Base-by-base conservation (phyloP, 1,140 invertebrate genomes). In the Brachionus rotundiformis region DNA sequence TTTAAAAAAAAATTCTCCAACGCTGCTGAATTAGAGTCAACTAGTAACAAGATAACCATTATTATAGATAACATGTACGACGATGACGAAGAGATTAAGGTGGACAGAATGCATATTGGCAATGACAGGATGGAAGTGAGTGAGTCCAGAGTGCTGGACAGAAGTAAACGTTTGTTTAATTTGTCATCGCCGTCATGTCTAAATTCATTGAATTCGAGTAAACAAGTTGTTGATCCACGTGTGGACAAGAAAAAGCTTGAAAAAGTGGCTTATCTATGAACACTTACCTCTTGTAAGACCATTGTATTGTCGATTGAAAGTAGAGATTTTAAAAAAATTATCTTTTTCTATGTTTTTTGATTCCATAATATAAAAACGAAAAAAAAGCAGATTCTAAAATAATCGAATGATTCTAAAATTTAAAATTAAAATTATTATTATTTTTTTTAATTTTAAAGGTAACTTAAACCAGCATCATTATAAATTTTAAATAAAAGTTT, bases 1-100 rank as follows among this genome's bases (percentile, higher is more conserved):
- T 36, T 68, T 68, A 68, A 19, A 23, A 68, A 68, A 39, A 68
- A 68, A 23, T 68, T 68, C 33, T 13, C 29, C 3, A 33, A 36
- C n/a, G 63, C n/a, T 33, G 63, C n/a, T 2, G 29, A 31, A 19
- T 19, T 11, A 36, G 33, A 29, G 25, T 29, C 61, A 3, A 63
- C 61, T 13, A 63, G 29, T 13, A 63, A 68, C 36, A 68, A 68
- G 33, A 68, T 68, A n/a, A 68, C 29, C 11, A 68, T 68, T 36
- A 68, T 68, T n/a, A 68, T 68, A 36, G 63, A 68, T 19, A 68
- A 68, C 8, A 68, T 68, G 63, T 36, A 68, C 19, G 63, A 68
- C 16, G 63, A 68, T n/a, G 63, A 68, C 16, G 63, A 36, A 19
- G 63, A 68, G 29, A 5, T 10, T 7, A 36, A 36, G 5, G 31